Percentiles rank a stretch among this genome's conserved stretches.
Conservation (phyloP, 1,140 invertebrate genomes). For the Drosophila aff. region DNA sequence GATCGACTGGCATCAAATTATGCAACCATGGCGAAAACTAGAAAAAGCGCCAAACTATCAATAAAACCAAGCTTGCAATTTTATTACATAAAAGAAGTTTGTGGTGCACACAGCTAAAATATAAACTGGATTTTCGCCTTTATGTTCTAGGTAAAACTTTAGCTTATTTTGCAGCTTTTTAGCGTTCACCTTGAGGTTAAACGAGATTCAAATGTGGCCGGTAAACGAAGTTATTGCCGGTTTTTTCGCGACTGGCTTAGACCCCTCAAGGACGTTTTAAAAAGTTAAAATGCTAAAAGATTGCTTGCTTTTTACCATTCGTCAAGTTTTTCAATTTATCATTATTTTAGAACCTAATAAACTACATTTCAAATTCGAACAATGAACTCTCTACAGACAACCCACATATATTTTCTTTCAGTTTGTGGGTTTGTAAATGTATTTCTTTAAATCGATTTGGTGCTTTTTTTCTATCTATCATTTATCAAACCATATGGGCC, state of each 20-base stretch:
- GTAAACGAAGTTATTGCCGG: conserved; percentile 4
- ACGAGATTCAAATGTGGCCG: conserved; percentile 11
- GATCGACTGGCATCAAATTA: conserved; percentile 37
- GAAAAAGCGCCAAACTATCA: conserved; percentile 21
- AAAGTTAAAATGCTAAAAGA: conserved; percentile 9
- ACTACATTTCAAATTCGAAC: conserved; percentile 15
- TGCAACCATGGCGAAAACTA: conserved; percentile 44
- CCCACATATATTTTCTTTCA: conserved; percentile 3
- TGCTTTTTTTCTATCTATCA: background rate
- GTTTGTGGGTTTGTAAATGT: background rate
- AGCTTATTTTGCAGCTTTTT: background rate
- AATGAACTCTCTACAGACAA: conserved; percentile 11
- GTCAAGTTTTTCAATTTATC: background rate
- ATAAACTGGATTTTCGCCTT: background rate
- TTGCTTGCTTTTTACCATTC: conserved; percentile 26
- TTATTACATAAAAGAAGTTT: conserved; percentile 3
- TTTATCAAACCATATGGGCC: conserved; percentile 19
- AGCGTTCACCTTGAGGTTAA: conserved; percentile 3
- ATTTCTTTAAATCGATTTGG: conserved; percentile 15
- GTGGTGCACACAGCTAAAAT: background rate
- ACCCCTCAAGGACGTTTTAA: conserved; percentile 50
- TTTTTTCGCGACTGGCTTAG: conserved; percentile 9
- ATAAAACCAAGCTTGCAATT: conserved; percentile 4
- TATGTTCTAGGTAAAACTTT: conserved; percentile 2
- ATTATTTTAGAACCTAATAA: background rate